Evolutionary conservation across 2,888 invertebrate species (phyloP).

Genomic region (Eilema sororculum): DNA sequence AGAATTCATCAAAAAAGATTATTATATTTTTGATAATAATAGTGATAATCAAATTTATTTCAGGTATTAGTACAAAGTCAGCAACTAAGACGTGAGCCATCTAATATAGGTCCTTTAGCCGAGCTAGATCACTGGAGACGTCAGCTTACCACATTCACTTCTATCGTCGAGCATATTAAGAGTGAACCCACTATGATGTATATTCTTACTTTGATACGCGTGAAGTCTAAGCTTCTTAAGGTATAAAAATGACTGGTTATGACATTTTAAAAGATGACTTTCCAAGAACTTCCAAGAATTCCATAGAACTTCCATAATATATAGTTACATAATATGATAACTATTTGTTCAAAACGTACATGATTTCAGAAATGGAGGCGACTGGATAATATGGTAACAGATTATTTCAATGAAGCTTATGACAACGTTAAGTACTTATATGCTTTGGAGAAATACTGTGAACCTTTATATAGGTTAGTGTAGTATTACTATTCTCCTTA

Average conservation of each 20-base stretch:
- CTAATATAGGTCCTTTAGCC: conserved; percentile 93
- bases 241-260: conserved; percentile 61
- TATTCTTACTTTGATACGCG: conserved; percentile 89
- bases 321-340: too few relatives aligned
- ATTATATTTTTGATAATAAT: too few relatives aligned
- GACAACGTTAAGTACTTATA: conserved; percentile 96
- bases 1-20: too few relatives aligned
- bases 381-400: conserved; percentile 91
- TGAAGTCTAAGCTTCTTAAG: conserved; percentile 91
- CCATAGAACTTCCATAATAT: too few relatives aligned
- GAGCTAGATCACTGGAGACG: conserved; percentile 95
- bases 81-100: conserved; percentile 92
- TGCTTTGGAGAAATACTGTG: conserved; percentile 93
- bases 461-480: conserved; percentile 91
- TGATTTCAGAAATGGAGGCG: conserved; percentile 91
- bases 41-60: neutral
- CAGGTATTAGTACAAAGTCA: conserved; percentile 92
- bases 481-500: neutral
- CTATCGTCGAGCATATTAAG: conserved; percentile 93
- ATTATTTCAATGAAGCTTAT: conserved; percentile 93
- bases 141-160: conserved; percentile 92
- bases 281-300: neutral
- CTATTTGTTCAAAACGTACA: too few relatives aligned
- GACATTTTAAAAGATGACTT: neutral
- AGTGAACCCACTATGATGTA: conserved; percentile 90